Evolutionary conservation across 92 coral and sea anemone genomes (phyloP).

Genomic region (Parazoanthus atlanticus): DNA sequence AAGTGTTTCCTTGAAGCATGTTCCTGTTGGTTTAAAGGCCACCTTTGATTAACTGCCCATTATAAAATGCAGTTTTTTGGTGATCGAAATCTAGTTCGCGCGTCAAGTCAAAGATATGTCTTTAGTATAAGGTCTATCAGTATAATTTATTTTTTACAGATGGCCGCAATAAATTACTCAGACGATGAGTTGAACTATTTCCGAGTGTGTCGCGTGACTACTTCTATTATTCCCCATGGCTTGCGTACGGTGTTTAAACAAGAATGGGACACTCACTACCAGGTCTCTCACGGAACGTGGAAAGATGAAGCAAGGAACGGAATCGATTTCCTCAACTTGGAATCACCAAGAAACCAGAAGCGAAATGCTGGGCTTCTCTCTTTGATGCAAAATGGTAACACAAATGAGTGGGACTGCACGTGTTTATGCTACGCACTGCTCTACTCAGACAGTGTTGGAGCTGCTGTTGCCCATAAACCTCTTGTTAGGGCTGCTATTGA

Average conservation of each 20-base stretch:
- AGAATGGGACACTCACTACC: neutral
- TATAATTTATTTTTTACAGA: neutral
- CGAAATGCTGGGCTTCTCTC: neutral
- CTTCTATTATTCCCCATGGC: constrained; percentile 13
- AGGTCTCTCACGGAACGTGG: neutral
- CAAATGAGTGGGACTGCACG: neutral
- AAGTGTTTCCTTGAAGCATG: too few relatives aligned
- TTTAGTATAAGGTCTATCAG: too few relatives aligned
- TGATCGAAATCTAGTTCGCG: too few relatives aligned
- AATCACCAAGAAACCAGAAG: neutral
- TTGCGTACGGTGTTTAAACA: neutral
- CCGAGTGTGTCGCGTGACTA: constrained; percentile 8
- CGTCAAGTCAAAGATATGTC: too few relatives aligned
- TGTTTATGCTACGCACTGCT: neutral
- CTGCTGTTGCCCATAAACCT: neutral
- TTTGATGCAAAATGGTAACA: constrained; percentile 4
- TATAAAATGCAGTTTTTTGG: too few relatives aligned
- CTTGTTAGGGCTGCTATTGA: neutral
- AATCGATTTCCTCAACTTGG: neutral
- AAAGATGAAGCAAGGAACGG: neutral
- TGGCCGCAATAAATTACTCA: neutral
- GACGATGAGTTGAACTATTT: constrained; percentile 14
- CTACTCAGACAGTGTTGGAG: neutral
- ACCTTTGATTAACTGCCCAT: too few relatives aligned
- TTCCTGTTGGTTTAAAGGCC: too few relatives aligned